A percentile compares a stretch with the other conserved stretches of the same genome.
phyloP scores from a whole-genome alignment of 2,888 invertebrate species.

The Drosophila quasianomalipes region DNA sequence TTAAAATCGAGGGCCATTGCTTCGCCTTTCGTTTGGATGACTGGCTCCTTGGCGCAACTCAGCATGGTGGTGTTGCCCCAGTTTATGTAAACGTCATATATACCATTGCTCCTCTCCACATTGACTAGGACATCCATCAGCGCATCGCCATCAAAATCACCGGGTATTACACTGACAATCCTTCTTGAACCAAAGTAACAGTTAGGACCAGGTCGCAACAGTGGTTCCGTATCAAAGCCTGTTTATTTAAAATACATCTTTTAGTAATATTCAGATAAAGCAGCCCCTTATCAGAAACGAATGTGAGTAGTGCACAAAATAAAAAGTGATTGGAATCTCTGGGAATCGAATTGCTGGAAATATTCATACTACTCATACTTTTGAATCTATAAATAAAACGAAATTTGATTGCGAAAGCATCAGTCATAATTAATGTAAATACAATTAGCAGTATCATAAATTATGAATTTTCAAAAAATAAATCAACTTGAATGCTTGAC shows the following conservation, averaged over 20 bases:
- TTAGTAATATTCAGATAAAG: background rate
- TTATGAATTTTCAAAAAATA: background rate
- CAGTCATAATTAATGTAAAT: background rate
- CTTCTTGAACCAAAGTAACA: constrained; percentile 88
- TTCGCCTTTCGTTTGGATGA: constrained; percentile 89
- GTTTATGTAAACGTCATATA: constrained; percentile 88
- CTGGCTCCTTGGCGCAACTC: constrained; percentile 70
- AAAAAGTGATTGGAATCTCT: background rate
- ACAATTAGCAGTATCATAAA: background rate
- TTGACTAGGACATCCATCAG: constrained; percentile 96
- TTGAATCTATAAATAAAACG: background rate
- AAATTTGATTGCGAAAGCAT: background rate
- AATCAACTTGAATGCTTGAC: background rate
- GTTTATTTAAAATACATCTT: constrained; percentile 2
- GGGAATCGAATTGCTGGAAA: background rate
- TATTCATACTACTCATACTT: background rate
- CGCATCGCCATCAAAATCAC: constrained; percentile 98
- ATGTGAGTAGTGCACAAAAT: background rate
- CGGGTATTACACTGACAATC: constrained; percentile 94
- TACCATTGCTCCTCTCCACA: constrained; percentile 79
- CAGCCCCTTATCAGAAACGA: background rate
- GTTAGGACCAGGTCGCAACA: constrained; percentile 86
- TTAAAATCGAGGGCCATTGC: constrained; percentile 94
- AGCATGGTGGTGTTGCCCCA: constrained; percentile 90
- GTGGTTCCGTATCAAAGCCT: constrained; percentile 87